phyloP scores from a whole-genome alignment of 2,888 invertebrate genomes.

The Euplagia quadripunctaria region DNA sequence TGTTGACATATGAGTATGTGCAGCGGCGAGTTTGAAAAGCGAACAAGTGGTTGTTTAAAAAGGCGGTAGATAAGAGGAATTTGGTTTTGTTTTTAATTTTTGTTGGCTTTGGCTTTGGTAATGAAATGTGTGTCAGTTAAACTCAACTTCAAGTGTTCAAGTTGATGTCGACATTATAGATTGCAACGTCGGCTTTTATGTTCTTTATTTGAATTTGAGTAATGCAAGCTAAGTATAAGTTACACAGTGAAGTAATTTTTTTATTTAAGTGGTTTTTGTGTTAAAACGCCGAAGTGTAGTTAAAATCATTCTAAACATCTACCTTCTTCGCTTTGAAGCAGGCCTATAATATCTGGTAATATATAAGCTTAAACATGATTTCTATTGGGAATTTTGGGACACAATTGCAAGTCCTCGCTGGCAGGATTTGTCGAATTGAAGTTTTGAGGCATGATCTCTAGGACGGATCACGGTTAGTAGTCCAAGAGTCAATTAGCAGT shows the following conservation, averaged over 20 bases:
- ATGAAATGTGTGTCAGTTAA: conserved; percentile 37
- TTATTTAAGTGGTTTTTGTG: background rate
- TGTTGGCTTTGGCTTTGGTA: conserved; percentile 39
- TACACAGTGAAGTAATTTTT: background rate
- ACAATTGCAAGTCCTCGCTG: no score
- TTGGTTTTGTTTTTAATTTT: conserved; percentile 39
- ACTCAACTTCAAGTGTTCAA: conserved; percentile 4
- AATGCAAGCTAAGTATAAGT: background rate
- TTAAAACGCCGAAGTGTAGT: background rate
- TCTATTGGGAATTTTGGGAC: no score
- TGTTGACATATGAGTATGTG: conserved; percentile 49
- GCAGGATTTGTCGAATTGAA: background rate
- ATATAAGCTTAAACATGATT: no score
- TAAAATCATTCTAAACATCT: background rate
- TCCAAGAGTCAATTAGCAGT: background rate
- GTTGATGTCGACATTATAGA: conserved; percentile 14
- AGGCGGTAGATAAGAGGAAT: conserved; percentile 48
- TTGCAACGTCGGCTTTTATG: conserved; percentile 8
- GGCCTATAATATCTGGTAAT: background rate
- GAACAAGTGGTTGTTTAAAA: conserved; percentile 44
- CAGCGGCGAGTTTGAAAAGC: conserved; percentile 39
- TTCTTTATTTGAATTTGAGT: conserved; percentile 1
- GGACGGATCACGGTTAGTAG: no score
- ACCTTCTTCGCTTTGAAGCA: background rate
- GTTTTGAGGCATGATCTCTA: background rate